A percentile compares a stretch with the other conserved stretches of the same genome.
Evolutionary conservation across 2,888 invertebrate genomes (phyloP).

Genomic region (Dendrolimus houi): DNA sequence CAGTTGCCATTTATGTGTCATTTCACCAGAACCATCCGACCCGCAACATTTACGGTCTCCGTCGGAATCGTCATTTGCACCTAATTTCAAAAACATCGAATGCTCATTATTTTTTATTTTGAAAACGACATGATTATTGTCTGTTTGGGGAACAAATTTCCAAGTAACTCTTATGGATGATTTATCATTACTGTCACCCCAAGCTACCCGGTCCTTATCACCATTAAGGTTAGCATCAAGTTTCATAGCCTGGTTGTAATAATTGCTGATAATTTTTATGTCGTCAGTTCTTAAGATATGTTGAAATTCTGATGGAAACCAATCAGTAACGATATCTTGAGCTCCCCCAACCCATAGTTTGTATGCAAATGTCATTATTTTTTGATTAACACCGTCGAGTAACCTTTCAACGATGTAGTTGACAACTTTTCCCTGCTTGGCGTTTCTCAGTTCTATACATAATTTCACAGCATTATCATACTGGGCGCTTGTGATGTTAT

Average conservation of each 20-base stretch:
- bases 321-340: conserved; percentile 1
- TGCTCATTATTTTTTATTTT: background rate
- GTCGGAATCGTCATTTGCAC: background rate
- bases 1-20: conserved; percentile 2
- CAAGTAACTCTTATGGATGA: background rate
- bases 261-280: background rate
- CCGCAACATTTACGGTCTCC: conserved; percentile 1
- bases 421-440: background rate
- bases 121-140: background rate
- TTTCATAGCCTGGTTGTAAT: conserved; percentile 1
- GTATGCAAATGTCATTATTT: conserved; percentile 2
- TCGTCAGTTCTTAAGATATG: background rate
- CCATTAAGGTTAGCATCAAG: background rate
- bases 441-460: background rate
- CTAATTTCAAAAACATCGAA: conserved; percentile 1
- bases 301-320: conserved; percentile 3
- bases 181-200: conserved; percentile 1
- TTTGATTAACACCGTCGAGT: background rate
- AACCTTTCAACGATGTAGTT: background rate
- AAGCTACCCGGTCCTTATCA: conserved; percentile 1
- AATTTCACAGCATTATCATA: background rate
- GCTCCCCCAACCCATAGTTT: background rate
- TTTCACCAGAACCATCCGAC: background rate
- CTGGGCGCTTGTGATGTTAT: background rate
- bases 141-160: background rate